Evolutionary conservation across 1,140 invertebrate genomes (phyloP), one percentile per base, ranked within the genome.

Genomic region (Cydia fagiglandana): DNA sequence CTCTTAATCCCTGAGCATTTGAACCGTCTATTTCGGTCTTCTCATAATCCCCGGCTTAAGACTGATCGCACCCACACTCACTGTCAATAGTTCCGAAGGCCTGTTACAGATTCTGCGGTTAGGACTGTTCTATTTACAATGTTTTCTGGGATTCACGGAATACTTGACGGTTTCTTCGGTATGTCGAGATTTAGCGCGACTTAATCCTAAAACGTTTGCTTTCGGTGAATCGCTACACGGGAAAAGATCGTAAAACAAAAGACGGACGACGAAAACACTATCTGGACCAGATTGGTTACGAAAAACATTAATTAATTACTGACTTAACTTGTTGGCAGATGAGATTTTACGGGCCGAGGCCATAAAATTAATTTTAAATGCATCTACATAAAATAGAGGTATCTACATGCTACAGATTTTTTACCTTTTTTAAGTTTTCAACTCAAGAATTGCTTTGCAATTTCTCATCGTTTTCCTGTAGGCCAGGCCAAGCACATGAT

Each of bases 21-120:
- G 86, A 91, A 88, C 84, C 90, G 88, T 92, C 91, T 92, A 92
- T 92, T 92, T 92, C 84, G 91, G 91, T 90, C 91, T 88, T 86
- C 88, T 91, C 89, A 91, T 91, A 93, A 91, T 93, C 91, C 89
- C 79, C 50, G 84, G 90, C 89, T 93, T 93, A 93, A 89, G 86
- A 86, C 83, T 91, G 90, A 93, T 93, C 89, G 90, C 89, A 91
- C 91, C 91, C 91, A 92, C 90, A 91, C 87, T 88, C 88, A 89
- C 89, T 91, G 91, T 93, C 91, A 93, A 93, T 93, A 93, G 91
- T 91, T 93, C 90, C 79, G 85, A 88, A 90, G 88, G 87, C 66
- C 50, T 82, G 85, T 84, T 87, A 88, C 34, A 75, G 88, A 91
- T 91, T 88, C 89, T 91, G 91, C 86, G 91, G 91, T 91, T 76